Conservation (phyloP, 2,113 vertebrate species). For the Candoia aspera region DNA sequence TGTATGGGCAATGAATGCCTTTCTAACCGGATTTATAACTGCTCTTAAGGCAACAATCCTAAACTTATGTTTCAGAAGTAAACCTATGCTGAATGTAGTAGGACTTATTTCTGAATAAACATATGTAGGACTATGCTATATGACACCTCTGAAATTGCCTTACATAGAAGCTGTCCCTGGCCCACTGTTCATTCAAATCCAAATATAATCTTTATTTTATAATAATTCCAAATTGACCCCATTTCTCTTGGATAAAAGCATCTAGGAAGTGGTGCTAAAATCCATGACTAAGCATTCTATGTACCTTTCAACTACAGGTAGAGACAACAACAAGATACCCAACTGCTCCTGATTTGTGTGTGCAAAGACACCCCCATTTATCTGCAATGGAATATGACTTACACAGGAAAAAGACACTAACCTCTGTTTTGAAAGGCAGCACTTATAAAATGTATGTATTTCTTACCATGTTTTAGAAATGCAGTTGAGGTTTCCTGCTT, state of each 20-base stretch:
- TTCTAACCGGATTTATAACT: not conserved
- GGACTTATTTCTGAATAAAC: not conserved
- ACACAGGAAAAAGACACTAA: conserved; percentile 50
- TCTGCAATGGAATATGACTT: conserved; percentile 52
- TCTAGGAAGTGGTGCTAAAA: not conserved
- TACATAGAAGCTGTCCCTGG: not conserved
- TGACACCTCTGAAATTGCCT: not conserved
- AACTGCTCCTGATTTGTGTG: not conserved
- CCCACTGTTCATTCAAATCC: not conserved
- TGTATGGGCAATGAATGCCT: not conserved
- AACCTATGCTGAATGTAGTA: not conserved
- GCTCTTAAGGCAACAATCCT: not conserved
- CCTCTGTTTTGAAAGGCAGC: conserved; percentile 41
- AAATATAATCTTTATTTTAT: not conserved
- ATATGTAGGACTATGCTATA: not conserved
- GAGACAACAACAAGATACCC: not conserved
- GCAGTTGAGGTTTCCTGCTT: not conserved
- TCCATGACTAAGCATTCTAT: not conserved
- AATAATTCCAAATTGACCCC: not conserved
- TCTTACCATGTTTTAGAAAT: not conserved
- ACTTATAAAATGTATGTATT: conserved; percentile 57
- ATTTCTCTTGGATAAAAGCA: not conserved
- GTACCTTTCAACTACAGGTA: not conserved
- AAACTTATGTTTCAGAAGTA: not conserved
- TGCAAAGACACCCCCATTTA: not conserved